Evolutionary conservation across 2,888 invertebrate genomes (phyloP), one percentile per base, ranked within the genome.

Genomic region (Chydorus sphaericus): DNA sequence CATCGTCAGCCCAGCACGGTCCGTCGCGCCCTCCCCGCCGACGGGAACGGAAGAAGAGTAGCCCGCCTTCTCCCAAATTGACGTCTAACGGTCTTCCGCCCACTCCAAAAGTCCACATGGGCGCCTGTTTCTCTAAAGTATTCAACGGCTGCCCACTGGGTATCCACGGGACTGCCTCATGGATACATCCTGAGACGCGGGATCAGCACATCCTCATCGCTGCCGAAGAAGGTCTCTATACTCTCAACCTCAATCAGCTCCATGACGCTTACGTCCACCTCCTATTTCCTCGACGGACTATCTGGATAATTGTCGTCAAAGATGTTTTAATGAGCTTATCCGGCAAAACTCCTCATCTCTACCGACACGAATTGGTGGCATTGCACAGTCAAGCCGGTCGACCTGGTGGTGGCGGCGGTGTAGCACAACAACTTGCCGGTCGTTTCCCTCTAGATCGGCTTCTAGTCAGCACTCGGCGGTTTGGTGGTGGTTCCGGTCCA

Each of bases 261-360:
- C 96, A 97, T 69, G 97, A 98, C 70, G 90, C 94, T 1, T 89
- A 90, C 57, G 88, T 98, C 74, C 93, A 96, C 72, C 89, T 93
- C 72, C 76, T 99, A 48, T 94, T 93, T 69, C 90, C 93, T 48
- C 77, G 97, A 56, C 77, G 92, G 64, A 96, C 97, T 37, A 83
- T 87, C 58, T 98, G 98, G 98, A 81, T 99, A 79, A 93, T 93
- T 72, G 94, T 97, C 61, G 93, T 97, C 64, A 96, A 96, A 69
- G 93, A 57, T 33, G 54, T 57, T 6, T 44, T 57, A 7, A 57
- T 57, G 49, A 54, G 33, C 16, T 36, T 57, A 33, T 57, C 57
- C 16, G 91, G 92, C 37, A 96, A 96, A 74, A 93, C 92, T 1
- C 87, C 91, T 2, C 91, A 93, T 59, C 74, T 98, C 28, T 98